Base-by-base conservation (phyloP, 2,888 invertebrate species). In the Drosophila kambysellisi region DNA sequence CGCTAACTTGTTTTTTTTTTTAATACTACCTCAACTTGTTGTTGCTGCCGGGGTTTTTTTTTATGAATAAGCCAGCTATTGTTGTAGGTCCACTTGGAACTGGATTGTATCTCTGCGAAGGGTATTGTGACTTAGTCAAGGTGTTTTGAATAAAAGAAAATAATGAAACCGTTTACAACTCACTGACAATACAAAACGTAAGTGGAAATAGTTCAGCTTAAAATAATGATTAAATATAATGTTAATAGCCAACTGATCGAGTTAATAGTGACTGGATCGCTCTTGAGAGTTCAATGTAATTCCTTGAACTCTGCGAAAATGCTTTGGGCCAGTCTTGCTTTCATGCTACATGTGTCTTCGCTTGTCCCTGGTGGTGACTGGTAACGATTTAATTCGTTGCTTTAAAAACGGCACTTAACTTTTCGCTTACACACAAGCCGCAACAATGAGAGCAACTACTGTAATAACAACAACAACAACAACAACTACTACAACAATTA, bases 361-460 rank as follows among this genome's bases (percentile, higher is more conserved):
- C 11, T 25, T 46, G 61, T 50, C 54, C 32, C 29, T 33, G 30
- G 25, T 25, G 11, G 37, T 64, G 60, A 67, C 65, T 73, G 60
- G 70, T 76, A 78, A 88, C 76, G 76, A 83, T 86, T 88, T 85
- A 88, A 88, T 79, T 83, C 76, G 71, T 71, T 77, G 83, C 68
- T 72, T 82, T 65, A 72, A 82, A 63, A 61, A 62, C 68, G 81
- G 74, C 74, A 87, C 82, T 86, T 84, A 88, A 80, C 85, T 88
- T 80, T 78, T 82, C 57, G 64, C 61, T 74, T 73, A 72, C 74
- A 79, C 74, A 88, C 70, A 74, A 73, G 72, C 84, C 84, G 73
- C 89, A 89, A 83, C 87, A 86, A 89, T 89, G 79, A 70, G 89
- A 79, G 83, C 76, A 78, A 73, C 73, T 69, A 73, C 62, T 72